phyloP scores from a whole-genome alignment of 92 coral and sea anemone genomes.

The Micromussa lordhowensis region DNA sequence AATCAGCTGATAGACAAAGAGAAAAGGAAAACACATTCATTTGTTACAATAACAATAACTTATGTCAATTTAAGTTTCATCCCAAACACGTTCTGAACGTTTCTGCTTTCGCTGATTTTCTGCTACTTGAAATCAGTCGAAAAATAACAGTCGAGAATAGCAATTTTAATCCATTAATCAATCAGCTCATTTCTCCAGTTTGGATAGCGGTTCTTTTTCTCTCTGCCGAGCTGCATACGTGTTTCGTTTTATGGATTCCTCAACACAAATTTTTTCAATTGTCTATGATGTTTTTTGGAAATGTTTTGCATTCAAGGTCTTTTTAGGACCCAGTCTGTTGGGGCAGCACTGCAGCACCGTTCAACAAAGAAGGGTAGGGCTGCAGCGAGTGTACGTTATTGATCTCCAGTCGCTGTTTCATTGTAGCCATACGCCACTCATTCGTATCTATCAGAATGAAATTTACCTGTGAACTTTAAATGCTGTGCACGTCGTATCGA shows the following conservation, averaged over 20 bases:
- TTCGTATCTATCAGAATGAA: neutral
- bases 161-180: neutral
- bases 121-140: neutral
- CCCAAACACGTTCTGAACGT: neutral
- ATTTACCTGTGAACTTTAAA: neutral
- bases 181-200: neutral
- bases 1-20: neutral
- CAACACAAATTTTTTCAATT: neutral
- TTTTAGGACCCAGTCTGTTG: constrained; percentile 38
- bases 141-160: neutral
- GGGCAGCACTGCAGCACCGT: constrained; percentile 9
- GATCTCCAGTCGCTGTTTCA: constrained; percentile 21
- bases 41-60: neutral
- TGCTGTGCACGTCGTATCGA: neutral
- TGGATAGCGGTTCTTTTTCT: neutral
- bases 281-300: neutral
- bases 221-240: neutral
- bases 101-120: neutral
- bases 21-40: neutral
- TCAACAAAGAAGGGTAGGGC: constrained; percentile 41
- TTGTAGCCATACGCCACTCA: neutral
- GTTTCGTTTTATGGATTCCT: neutral
- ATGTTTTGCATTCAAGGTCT: constrained; percentile 35
- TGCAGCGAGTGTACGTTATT: neutral
- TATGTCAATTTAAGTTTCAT: neutral